These are phyloP conservation scores for Smutsia gigantea DNA, from an alignment of 2,797 vertebrate species.

Conservation along the genomic window DNA sequence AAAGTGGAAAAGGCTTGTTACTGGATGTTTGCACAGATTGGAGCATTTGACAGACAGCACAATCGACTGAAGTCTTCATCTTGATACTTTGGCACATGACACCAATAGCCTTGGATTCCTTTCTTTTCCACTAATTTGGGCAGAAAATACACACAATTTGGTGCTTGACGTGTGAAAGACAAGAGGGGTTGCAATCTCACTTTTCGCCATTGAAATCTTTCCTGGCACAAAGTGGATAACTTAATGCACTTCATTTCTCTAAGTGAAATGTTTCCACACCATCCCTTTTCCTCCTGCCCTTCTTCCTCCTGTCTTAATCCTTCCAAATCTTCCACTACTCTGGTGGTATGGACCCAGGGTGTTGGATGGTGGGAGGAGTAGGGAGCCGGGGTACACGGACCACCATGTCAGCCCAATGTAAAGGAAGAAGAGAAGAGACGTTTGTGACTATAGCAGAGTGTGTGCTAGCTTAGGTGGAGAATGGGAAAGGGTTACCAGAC, in stretches of 20 bases:
- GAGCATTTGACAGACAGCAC: slow-evolving; percentile 57
- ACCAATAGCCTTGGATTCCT: neutral
- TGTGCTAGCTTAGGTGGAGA: neutral
- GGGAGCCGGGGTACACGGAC: neutral
- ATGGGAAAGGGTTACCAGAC: neutral
- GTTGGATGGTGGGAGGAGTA: neutral
- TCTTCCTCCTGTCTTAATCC: neutral
- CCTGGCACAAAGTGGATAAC: neutral
- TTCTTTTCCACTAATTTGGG: slow-evolving; percentile 22
- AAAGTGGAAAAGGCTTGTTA: slow-evolving; percentile 8
- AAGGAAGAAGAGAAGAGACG: neutral
- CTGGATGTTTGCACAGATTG: slow-evolving; percentile 1
- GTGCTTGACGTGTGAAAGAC: neutral
- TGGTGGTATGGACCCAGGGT: neutral
- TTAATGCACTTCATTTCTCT: neutral
- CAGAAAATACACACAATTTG: neutral
- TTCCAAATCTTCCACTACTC: neutral
- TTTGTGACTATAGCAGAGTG: neutral
- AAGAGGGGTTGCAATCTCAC: neutral
- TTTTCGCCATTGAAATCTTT: neutral
- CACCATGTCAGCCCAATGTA: neutral
- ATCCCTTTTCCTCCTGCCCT: neutral
- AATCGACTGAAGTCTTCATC: slow-evolving; percentile 33
- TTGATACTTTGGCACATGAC: slow-evolving; percentile 32
- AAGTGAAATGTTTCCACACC: neutral